Evolutionary conservation across 2,113 vertebrate genomes (phyloP).

Genomic region (Eira barbara): DNA sequence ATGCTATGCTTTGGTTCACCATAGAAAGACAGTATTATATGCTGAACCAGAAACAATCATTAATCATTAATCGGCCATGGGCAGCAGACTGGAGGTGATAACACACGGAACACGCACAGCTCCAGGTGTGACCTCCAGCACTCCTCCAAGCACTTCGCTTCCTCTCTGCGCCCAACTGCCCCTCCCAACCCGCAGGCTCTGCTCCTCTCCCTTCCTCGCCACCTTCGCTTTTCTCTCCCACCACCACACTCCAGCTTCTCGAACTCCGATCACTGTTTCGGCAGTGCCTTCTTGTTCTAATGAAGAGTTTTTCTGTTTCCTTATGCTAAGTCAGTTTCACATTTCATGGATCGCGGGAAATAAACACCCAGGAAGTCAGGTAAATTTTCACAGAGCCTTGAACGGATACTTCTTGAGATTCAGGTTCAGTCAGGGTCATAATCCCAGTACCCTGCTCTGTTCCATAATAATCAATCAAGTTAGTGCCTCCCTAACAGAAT

Average conservation of each 20-base stretch:
- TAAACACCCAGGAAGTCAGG: neutral
- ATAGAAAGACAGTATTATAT: neutral
- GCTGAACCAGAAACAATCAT: neutral
- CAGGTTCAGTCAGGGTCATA: neutral
- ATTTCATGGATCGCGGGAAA: slow-evolving; percentile 41
- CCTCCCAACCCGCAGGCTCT: neutral
- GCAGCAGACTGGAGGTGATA: neutral
- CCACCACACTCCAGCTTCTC: neutral
- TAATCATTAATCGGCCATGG: slow-evolving; percentile 21
- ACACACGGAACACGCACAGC: neutral
- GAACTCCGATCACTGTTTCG: neutral
- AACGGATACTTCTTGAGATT: neutral
- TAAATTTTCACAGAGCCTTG: neutral
- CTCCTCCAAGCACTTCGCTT: neutral
- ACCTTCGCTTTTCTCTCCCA: neutral
- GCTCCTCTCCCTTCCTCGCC: neutral
- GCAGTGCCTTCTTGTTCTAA: neutral
- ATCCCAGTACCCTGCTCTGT: accelerated
- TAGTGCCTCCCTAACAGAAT: neutral
- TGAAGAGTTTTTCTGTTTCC: neutral
- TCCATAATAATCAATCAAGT: neutral
- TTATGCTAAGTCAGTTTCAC: neutral
- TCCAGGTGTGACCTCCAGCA: neutral
- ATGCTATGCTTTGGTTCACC: neutral
- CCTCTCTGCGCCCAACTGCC: accelerated